Evolutionary conservation across 37 sponge, comb jelly and placozoan genomes (phyloP), one percentile per base, ranked within the genome.

Genomic region (Hexactinellida sp.): DNA sequence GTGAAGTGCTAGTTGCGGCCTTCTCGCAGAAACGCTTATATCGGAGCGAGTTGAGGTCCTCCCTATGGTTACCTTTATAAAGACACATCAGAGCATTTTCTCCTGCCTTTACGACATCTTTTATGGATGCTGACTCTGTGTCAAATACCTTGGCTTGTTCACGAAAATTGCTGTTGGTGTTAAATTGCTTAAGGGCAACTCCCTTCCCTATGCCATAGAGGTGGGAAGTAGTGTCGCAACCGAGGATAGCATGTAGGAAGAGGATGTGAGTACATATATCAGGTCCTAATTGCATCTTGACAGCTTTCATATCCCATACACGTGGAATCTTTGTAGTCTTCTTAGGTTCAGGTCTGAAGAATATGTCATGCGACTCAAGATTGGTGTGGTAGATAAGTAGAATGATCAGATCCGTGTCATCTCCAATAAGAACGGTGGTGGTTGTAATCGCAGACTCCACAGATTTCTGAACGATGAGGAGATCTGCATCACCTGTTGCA

Each of bases 181-280:
- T n/a, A n/a, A n/a, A n/a, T n/a, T n/a, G n/a, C n/a, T n/a, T n/a
- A n/a, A n/a, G n/a, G n/a, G n/a, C n/a, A n/a, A n/a, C n/a, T n/a
- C n/a, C n/a, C n/a, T n/a, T n/a, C n/a, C n/a, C n/a, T n/a, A n/a
- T n/a, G n/a, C n/a, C 13, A 36, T 85, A 86, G 0, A 86, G 38
- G 38, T 37, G 82, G 0, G 87, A 86, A 38, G 86, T 86, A 38
- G 82, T 86, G 38, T 86, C 86, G 21, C 86, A 86, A 0, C 86
- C 86, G n/a, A 87, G 82, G 28, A 82, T 23, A 39, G 87, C 83
- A 87, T 87, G 87, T 76, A 76, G 24, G 83, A 87, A 87, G 51
- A 87, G 52, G 30, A 87, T 87, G 87, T 87, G 1, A 52, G 38
- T 37, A 76, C 87, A 82, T n/a, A 86, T 25, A 5, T 71, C 39